Percentiles rank a stretch among this genome's conserved stretches.
Conservation (phyloP, 2,888 invertebrate species). For the Hypomecis punctinalis region DNA sequence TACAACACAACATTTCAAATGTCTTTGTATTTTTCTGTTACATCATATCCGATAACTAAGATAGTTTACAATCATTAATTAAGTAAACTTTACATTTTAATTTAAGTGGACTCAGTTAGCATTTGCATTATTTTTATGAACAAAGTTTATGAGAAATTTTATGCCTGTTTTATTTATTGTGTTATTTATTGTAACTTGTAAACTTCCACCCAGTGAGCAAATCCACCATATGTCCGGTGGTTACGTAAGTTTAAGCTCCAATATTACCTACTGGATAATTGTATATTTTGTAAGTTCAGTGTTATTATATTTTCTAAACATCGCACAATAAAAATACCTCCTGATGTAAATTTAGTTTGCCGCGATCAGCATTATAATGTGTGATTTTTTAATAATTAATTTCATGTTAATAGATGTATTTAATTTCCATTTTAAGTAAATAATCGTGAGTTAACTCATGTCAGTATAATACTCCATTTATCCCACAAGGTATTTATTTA, state of each 20-base stretch:
- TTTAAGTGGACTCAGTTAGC: conserved; percentile 16
- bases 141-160: conserved; percentile 40
- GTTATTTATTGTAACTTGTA: conserved; percentile 36
- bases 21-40: not conserved
- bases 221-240: not conserved
- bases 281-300: conserved; percentile 3
- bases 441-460: too few relatives aligned
- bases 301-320: conserved; percentile 1
- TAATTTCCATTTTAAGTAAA: too few relatives aligned
- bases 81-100: not conserved
- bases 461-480: conserved; percentile 8
- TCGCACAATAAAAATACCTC: not conserved
- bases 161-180: conserved; percentile 44
- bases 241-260: not conserved
- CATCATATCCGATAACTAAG: not conserved
- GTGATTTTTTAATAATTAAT: too few relatives aligned
- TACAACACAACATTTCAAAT: not conserved
- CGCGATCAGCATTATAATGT: not conserved
- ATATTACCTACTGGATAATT: not conserved
- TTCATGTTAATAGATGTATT: too few relatives aligned
- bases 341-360: not conserved
- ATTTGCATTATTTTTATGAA: conserved; percentile 21
- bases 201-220: not conserved
- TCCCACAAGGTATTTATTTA: conserved; percentile 10
- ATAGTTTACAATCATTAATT: not conserved